Evolutionary conservation across 2,113 vertebrate species (phyloP).

Genomic region (Catharus fuscescens): DNA sequence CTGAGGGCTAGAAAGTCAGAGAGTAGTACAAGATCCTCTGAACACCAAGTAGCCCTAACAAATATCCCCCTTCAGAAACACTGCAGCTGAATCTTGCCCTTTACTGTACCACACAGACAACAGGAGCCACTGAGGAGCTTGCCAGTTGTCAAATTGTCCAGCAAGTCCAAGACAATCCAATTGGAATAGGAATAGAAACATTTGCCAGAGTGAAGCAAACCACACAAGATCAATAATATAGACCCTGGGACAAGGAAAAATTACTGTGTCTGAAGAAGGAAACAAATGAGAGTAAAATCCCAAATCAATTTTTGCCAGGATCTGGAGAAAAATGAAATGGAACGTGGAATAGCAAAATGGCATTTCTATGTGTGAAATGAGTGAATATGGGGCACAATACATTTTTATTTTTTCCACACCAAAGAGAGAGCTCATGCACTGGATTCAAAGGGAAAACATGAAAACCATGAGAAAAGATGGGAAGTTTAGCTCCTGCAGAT

Average conservation of each 20-base stretch:
- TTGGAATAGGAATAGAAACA: constrained; percentile 13
- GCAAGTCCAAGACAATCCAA: constrained; percentile 25
- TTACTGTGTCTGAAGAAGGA: neutral
- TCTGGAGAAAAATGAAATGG: neutral
- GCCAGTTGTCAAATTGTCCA: constrained; percentile 8
- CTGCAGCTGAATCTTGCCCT: neutral
- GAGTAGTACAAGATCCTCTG: neutral
- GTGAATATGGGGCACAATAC: neutral
- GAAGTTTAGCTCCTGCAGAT: neutral
- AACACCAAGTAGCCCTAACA: neutral
- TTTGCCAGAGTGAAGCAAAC: neutral
- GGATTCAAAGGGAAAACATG: neutral
- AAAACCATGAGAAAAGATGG: neutral
- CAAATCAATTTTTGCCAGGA: neutral
- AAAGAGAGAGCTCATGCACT: neutral
- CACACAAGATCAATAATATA: constrained; percentile 22
- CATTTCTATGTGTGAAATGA: neutral
- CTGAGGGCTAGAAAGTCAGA: neutral
- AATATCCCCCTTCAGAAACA: constrained; percentile 9
- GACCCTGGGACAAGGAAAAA: constrained; percentile 20
- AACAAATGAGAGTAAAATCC: constrained; percentile 8
- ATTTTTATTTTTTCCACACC: neutral
- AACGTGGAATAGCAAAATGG: neutral
- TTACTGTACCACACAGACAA: neutral
- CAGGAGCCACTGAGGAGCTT: constrained; percentile 19